Base-by-base conservation (phyloP, 2,888 invertebrate species). In the Matsumyia berberina region DNA sequence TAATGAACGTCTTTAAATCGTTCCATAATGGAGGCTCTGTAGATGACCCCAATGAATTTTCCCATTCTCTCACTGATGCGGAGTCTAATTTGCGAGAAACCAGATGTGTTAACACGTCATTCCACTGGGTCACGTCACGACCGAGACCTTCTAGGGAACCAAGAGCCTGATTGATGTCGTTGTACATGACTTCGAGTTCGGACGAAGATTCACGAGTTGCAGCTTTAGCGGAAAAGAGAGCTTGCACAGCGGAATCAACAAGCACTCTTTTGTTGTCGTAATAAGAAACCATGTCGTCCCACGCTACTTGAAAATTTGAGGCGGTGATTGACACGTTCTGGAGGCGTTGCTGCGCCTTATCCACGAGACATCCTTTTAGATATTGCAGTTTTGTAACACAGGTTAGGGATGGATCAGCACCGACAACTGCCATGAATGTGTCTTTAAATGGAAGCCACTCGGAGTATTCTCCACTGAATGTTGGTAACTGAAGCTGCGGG, bases 341-440 rank as follows among this genome's bases (percentile, higher is more conserved):
- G 0, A 66, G 39, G 8, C 31, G 51, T 2, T 5, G 9, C 1
- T 37, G 24, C 1, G 66, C 51, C n/a, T 53, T 66, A 49, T n/a
- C 66, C 7, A 53, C 51, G 33, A 55, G 67, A 19, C 31, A 69
- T 42, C 67, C 42, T 12, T 44, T 53, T 31, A 55, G 17, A 7
- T 29, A 69, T 31, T 55, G 55, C 9, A 69, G 67, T n/a, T 69
- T 69, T 42, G 31, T 69, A 12, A 55, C 67, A 33, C 39, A 58
- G 7, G 60, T 60, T 3, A 72, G 70, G 12, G 29, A 39, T 1
- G 35, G 29, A 29, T 60, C 37, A 5, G 49, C 46, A 11, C 46
- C 35, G 1, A 46, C 49, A 0, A 51, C 6, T 12, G 37, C 39
- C 66, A 51, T 37, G 15, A 66, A 66, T 6, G 37, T 24, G 11